A percentile compares a stretch with the other conserved stretches of the same genome.
These are phyloP conservation scores for Philopotamus ludificatus DNA, from an alignment of 1,140 invertebrate genomes.

Conservation along the genomic window DNA sequence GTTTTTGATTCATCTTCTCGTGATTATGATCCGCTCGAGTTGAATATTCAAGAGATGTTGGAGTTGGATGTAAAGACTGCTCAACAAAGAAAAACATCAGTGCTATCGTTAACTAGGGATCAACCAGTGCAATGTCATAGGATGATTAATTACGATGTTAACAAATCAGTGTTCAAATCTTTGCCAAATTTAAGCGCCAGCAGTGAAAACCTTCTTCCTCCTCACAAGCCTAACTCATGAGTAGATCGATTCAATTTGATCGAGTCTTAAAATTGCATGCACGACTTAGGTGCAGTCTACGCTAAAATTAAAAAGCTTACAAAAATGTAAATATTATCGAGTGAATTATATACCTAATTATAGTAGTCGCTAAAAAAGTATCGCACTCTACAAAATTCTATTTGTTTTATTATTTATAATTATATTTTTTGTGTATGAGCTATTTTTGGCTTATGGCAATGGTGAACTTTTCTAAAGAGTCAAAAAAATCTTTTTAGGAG, in stretches of 20 bases:
- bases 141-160: slow-evolving; percentile 30
- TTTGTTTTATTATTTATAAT: too few relatives aligned
- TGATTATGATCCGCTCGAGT: slow-evolving; percentile 51
- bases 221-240: slow-evolving; percentile 34
- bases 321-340: background rate
- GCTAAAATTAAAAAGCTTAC: background rate
- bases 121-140: slow-evolving; percentile 38
- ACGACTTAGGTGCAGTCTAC: background rate
- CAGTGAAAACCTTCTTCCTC: slow-evolving; percentile 63
- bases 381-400: too few relatives aligned
- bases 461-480: too few relatives aligned
- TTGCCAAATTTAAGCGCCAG: slow-evolving; percentile 66
- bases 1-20: slow-evolving; percentile 49
- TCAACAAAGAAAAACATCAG: slow-evolving; percentile 37
- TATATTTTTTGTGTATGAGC: too few relatives aligned
- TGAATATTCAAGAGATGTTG: slow-evolving; percentile 54
- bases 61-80: slow-evolving; percentile 53
- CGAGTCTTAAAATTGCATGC: background rate
- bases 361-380: too few relatives aligned
- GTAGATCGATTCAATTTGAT: background rate
- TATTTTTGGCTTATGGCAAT: too few relatives aligned
- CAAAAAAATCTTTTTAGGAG: too few relatives aligned
- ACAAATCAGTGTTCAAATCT: slow-evolving; percentile 54
- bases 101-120: slow-evolving; percentile 36
- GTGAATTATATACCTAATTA: background rate